Evolutionary conservation across 2,888 invertebrate genomes (phyloP).

Genomic region (Chrysomela aeneicollis): DNA sequence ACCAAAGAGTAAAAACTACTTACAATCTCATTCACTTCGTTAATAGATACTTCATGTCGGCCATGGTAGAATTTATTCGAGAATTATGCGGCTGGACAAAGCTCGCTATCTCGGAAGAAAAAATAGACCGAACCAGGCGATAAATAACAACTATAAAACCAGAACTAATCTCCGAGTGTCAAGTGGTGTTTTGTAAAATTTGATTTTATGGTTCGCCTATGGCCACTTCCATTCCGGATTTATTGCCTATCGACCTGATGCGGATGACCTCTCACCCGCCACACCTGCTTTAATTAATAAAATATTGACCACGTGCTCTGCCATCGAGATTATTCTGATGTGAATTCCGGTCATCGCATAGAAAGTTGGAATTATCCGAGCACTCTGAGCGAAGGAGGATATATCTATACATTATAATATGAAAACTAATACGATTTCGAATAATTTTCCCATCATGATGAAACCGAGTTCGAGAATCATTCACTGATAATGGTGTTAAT

Average conservation of each 20-base stretch:
- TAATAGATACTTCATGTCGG: constrained; percentile 36
- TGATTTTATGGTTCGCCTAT: constrained; percentile 38
- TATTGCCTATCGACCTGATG: constrained; percentile 42
- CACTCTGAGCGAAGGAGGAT: background rate
- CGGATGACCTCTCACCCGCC: constrained; percentile 50
- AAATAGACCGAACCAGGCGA: constrained; percentile 31
- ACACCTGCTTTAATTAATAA: constrained; percentile 56
- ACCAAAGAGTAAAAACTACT: constrained; percentile 27
- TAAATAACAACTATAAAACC: constrained; percentile 35
- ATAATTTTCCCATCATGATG: background rate
- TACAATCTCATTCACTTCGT: constrained; percentile 30
- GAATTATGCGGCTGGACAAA: constrained; percentile 25
- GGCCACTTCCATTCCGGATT: constrained; percentile 39
- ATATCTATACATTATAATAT: background rate
- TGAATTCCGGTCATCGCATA: constrained; percentile 39
- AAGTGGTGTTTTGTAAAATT: constrained; percentile 36
- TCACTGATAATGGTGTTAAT: too few species aligned
- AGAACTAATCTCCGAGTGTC: constrained; percentile 37
- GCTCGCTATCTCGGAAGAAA: constrained; percentile 28
- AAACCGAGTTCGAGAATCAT: background rate
- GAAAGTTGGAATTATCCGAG: constrained; percentile 35
- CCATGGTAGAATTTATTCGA: constrained; percentile 28
- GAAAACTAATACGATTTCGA: background rate
- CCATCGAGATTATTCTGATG: constrained; percentile 46
- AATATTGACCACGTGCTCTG: constrained; percentile 53